A percentile compares a stretch with the other conserved stretches of the same genome.
These are phyloP conservation scores for Ascaphus truei DNA, from an alignment of 2,113 vertebrate genomes.

Conservation along the genomic window DNA sequence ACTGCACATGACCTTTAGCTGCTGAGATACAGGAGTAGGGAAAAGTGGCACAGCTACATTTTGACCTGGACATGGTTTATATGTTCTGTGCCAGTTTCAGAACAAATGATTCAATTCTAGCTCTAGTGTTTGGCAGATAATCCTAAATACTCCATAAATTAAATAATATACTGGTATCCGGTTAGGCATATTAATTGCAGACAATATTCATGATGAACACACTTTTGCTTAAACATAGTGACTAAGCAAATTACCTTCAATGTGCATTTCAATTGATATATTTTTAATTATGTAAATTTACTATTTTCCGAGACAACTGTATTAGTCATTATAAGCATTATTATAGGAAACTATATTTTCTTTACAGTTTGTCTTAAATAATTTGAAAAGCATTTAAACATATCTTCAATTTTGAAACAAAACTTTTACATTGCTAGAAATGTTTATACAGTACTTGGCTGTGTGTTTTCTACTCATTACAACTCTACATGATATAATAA, in stretches of 20 bases:
- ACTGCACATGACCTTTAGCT: constrained; percentile 30
- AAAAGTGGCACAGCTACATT: neutral
- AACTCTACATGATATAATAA: too few relatives aligned
- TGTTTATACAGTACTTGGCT: constrained; percentile 9
- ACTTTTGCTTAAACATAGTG: constrained; percentile 19
- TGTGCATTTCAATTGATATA: constrained; percentile 14
- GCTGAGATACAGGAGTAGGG: constrained; percentile 18
- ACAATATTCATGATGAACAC: constrained; percentile 31
- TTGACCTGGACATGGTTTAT: constrained; percentile 21
- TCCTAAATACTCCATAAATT: constrained; percentile 25
- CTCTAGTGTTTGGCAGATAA: constrained; percentile 25
- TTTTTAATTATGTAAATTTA: constrained; percentile 22
- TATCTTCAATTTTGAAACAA: constrained; percentile 4
- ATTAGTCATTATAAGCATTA: constrained; percentile 14
- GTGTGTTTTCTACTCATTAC: too few relatives aligned
- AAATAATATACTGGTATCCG: neutral
- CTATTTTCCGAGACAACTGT: neutral
- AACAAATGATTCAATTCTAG: constrained; percentile 18
- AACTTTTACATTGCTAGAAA: constrained; percentile 16
- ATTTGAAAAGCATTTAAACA: constrained; percentile 22
- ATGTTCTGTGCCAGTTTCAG: constrained; percentile 23
- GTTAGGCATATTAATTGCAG: constrained; percentile 20
- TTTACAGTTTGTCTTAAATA: constrained; percentile 11
- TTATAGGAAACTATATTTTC: constrained; percentile 16
- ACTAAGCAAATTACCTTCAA: constrained; percentile 1